phyloP scores from a whole-genome alignment of 2,888 invertebrate genomes.

The Andrena haemorrhoa region DNA sequence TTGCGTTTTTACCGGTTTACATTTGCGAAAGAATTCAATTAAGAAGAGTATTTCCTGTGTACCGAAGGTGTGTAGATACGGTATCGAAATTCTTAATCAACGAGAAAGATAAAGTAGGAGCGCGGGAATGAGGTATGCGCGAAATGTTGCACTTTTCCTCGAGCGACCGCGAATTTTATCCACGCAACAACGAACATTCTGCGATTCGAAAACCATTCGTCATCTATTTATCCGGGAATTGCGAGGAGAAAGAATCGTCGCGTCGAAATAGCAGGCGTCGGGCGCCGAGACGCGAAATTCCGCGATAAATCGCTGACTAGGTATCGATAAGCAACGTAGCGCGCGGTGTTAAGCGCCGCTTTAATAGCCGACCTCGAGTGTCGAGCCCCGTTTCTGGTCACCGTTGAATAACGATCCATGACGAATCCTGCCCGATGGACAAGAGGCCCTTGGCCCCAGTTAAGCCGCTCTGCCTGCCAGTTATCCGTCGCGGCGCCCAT shows the following conservation, averaged over 20 bases:
- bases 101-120: too few relatives aligned
- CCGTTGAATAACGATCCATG: conserved; percentile 75
- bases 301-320: conserved; percentile 57
- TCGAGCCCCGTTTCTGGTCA: conserved; percentile 50
- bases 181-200: too few relatives aligned
- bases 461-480: conserved; percentile 37
- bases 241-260: not conserved
- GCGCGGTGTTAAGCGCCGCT: conserved; percentile 50
- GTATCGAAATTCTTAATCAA: too few relatives aligned
- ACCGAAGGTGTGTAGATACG: too few relatives aligned
- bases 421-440: conserved; percentile 70
- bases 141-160: too few relatives aligned
- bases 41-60: too few relatives aligned
- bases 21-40: too few relatives aligned
- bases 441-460: conserved; percentile 37
- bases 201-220: not conserved
- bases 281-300: not conserved
- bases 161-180: too few relatives aligned
- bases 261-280: not conserved
- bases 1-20: too few relatives aligned
- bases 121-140: too few relatives aligned
- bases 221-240: not conserved
- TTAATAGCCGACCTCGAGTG: conserved; percentile 52
- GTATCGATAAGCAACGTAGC: conserved; percentile 56
- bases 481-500: conserved; percentile 61